Evolutionary conservation across 2,888 invertebrate species (phyloP).

Genomic region (Hypomecis punctinalis): DNA sequence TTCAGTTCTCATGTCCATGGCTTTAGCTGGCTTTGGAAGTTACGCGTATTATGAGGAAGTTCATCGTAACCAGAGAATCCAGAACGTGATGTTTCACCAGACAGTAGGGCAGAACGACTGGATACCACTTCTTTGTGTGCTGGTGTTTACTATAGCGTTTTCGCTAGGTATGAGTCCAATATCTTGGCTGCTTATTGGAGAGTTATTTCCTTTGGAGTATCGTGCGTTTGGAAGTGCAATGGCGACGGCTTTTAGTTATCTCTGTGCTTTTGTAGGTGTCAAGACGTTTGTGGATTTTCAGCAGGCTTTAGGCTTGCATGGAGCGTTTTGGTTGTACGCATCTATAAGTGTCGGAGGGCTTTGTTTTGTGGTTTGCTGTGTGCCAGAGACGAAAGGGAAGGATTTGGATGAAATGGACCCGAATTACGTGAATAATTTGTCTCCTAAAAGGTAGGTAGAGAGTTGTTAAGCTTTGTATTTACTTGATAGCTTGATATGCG

Average conservation of each 20-base stretch:
- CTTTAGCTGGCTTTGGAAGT: conserved; percentile 93
- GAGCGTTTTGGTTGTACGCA: conserved; percentile 95
- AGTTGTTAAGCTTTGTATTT: conserved; percentile 17
- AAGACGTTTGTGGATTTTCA: conserved; percentile 95
- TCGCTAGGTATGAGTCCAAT: conserved; percentile 95
- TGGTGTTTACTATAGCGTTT: conserved; percentile 93
- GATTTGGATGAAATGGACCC: conserved; percentile 95
- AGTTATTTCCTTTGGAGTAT: conserved; percentile 92
- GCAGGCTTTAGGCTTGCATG: conserved; percentile 89
- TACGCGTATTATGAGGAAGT: conserved; percentile 92
- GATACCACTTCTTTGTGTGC: conserved; percentile 93
- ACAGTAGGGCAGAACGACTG: conserved; percentile 88
- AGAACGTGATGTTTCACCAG: conserved; percentile 81
- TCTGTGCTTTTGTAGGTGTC: conserved; percentile 94
- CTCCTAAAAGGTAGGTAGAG: conserved; percentile 72
- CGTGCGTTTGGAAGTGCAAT: conserved; percentile 94
- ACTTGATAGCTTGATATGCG: conserved; percentile 29
- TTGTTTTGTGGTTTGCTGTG: conserved; percentile 93
- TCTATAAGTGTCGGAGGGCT: conserved; percentile 92
- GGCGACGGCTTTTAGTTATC: conserved; percentile 94
- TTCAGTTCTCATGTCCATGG: conserved; percentile 93
- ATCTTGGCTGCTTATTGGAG: conserved; percentile 93
- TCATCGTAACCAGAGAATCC: conserved; percentile 83
- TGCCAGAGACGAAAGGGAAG: conserved; percentile 96
- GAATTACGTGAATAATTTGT: conserved; percentile 84